Base-by-base conservation (phyloP, 2,888 invertebrate species). In the Pristionchus exspectatus region DNA sequence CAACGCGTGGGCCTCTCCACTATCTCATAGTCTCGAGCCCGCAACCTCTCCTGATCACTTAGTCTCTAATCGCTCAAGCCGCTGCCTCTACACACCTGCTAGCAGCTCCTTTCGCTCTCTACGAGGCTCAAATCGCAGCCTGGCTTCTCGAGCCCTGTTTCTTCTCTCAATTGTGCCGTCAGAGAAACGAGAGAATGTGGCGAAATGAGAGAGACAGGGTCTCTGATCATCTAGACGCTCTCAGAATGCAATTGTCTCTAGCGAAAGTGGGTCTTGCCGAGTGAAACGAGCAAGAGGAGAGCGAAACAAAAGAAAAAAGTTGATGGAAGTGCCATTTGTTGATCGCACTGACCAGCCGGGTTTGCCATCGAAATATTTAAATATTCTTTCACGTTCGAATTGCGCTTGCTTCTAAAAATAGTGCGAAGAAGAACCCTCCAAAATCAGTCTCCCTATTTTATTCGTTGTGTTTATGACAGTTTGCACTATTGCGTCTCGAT, bases 301-400 rank as follows among this genome's bases (percentile, higher is more conserved):
- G 50, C 83, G 83, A 56, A 83, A 56, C 27, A 83, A 56, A 83
- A 30, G 54, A 83, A 56, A 83, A 16, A 16, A 44, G 27, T 18
- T 18, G 74, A 33, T 74, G 38, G 38, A 74, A 74, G 74, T 74
- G 74, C 38, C 38, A 33, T 33, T 7, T 33, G 74, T 21, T 21
- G 74, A 74, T 74, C 63, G 63, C 63, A 63, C 63, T 74, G 74
- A 74, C 74, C 74, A 74, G 38, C 74, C 12, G 72, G 72, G 14
- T 7, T 33, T 72, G 69, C 4, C 44, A 50, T 9, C 44, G 5
- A 9, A 50, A 50, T 7, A 50, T 50, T 50, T 50, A 7, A 2
- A 9, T 9, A 50, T 50, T 50, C 44, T 50, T 50, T 9, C 44
- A 50, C 44, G 44, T 50, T 50, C 44, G 44, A 50, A 50, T 50